Percentiles rank a stretch among this genome's conserved stretches.
These are phyloP conservation scores for Helobdella robusta DNA, from an alignment of 2,888 invertebrate genomes.

Conservation along the genomic window DNA sequence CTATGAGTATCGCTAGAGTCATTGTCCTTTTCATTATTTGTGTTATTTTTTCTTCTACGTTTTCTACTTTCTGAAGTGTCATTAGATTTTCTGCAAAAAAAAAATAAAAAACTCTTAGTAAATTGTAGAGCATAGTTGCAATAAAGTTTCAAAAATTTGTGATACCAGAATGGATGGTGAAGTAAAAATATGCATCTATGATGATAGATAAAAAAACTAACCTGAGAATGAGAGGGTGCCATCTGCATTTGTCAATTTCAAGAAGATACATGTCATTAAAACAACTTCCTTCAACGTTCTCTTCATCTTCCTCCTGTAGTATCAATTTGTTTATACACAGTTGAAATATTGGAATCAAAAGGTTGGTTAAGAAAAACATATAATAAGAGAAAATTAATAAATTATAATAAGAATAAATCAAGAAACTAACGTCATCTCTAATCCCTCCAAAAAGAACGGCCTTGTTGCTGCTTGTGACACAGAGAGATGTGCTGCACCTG, in stretches of 20 bases:
- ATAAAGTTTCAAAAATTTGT: too few species aligned
- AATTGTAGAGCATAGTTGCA: too few species aligned
- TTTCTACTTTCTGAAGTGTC: too few species aligned
- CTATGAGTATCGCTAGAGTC: neutral
- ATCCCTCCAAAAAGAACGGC: constrained; percentile 81
- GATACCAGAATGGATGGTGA: too few species aligned
- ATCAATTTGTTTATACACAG: neutral
- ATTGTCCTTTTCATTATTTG: constrained; percentile 12
- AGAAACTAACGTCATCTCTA: constrained; percentile 57
- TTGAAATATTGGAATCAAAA: neutral
- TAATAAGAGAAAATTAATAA: neutral
- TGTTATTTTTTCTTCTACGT: too few species aligned
- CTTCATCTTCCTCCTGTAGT: constrained; percentile 61
- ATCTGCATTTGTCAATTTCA: constrained; percentile 65
- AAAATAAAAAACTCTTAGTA: too few species aligned
- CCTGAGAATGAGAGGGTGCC: constrained; percentile 58
- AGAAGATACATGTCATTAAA: constrained; percentile 68
- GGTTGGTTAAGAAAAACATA: neutral
- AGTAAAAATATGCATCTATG: neutral
- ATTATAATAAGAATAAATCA: neutral
- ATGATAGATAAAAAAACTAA: constrained; percentile 30
- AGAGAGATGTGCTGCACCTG: constrained; percentile 59
- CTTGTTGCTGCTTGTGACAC: constrained; percentile 58
- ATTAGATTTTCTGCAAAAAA: too few species aligned
- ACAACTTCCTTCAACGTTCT: constrained; percentile 68